Evolutionary conservation across 2,113 vertebrate genomes (phyloP).

Genomic region (Halichoerus grypus): DNA sequence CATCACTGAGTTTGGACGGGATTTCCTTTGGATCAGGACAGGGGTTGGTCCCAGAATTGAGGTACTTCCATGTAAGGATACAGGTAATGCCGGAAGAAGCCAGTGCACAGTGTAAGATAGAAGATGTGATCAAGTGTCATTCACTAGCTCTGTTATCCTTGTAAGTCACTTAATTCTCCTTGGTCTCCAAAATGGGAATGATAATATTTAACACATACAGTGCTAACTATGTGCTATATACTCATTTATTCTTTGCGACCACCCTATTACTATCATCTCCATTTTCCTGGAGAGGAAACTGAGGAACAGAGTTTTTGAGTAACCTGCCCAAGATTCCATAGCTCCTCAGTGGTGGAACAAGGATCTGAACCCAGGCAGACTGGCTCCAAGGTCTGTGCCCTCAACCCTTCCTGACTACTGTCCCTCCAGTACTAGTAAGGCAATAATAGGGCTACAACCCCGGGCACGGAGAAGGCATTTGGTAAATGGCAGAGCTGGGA

Average conservation of each 20-base stretch:
- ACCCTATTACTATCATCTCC: neutral
- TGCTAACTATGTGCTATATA: neutral
- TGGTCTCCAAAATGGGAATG: neutral
- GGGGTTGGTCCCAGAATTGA: neutral
- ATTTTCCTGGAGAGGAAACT: slow-evolving; percentile 33
- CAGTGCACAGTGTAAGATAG: neutral
- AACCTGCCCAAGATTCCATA: neutral
- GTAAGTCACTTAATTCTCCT: neutral
- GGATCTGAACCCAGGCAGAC: neutral
- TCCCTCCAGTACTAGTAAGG: neutral
- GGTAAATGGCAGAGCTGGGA: neutral
- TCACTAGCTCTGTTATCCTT: neutral
- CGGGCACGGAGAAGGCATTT: neutral
- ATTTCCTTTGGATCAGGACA: neutral
- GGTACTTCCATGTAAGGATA: neutral
- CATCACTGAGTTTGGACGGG: neutral
- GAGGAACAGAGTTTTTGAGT: neutral
- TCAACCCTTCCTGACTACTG: neutral
- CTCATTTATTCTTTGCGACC: neutral
- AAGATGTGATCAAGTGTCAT: neutral
- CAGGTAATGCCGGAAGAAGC: neutral
- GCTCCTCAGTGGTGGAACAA: neutral
- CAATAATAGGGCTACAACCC: neutral
- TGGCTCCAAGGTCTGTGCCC: neutral
- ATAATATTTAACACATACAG: neutral